Evolutionary conservation across 2,888 invertebrate genomes (phyloP).

Genomic region (Cynaeus angustus): DNA sequence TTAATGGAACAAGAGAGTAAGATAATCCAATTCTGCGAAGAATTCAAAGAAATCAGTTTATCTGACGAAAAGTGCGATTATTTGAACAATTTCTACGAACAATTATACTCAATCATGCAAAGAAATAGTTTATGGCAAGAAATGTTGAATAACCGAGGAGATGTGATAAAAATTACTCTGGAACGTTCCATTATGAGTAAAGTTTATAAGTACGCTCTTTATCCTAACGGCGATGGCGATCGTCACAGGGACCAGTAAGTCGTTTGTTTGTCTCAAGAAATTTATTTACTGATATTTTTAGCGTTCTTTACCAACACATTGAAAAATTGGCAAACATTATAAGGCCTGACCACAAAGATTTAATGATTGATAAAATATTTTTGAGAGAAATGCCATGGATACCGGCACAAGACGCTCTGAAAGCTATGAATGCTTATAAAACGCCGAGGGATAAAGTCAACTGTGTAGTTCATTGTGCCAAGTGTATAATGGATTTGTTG

Average conservation of each 20-base stretch:
- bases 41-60: constrained; percentile 85
- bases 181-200: constrained; percentile 94
- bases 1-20: constrained; percentile 84
- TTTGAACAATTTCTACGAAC: constrained; percentile 86
- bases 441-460: constrained; percentile 88
- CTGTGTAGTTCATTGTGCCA: constrained; percentile 90
- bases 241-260: constrained; percentile 90
- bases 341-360: constrained; percentile 86
- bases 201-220: constrained; percentile 94
- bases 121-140: constrained; percentile 83
- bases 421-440: constrained; percentile 91
- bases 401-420: constrained; percentile 92
- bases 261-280: not conserved
- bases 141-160: constrained; percentile 81
- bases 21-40: constrained; percentile 83
- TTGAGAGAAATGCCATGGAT: constrained; percentile 97
- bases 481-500: constrained; percentile 94
- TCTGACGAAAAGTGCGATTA: constrained; percentile 95
- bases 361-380: constrained; percentile 87
- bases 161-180: constrained; percentile 86
- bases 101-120: constrained; percentile 81
- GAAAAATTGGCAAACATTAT: constrained; percentile 84
- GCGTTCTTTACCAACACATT: constrained; percentile 92
- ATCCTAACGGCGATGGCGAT: constrained; percentile 98
- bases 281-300: constrained; percentile 65